A percentile compares a stretch with the other conserved stretches of the same genome.
These are phyloP conservation scores for Hippocampus zosterae DNA, from an alignment of 2,113 vertebrate genomes.

Conservation along the genomic window DNA sequence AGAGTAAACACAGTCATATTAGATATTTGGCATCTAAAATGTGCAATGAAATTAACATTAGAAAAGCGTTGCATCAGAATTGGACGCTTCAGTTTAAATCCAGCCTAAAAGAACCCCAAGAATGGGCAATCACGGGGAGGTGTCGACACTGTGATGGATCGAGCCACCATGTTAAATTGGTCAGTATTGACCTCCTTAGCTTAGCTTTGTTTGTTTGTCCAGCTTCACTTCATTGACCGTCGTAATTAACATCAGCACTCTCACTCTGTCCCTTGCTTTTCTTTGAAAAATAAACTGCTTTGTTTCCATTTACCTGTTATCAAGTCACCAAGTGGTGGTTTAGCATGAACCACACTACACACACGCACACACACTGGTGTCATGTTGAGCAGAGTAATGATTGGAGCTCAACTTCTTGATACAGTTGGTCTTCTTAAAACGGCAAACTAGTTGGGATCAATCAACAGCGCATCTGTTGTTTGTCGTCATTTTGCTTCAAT, in stretches of 20 bases:
- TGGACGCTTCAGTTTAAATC: neutral
- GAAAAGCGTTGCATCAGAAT: neutral
- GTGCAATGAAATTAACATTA: neutral
- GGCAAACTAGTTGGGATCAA: too few relatives aligned
- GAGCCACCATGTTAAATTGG: conserved; percentile 47
- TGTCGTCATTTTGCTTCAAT: too few relatives aligned
- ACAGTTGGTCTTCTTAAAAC: too few relatives aligned
- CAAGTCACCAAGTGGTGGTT: neutral
- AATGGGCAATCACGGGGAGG: conserved; percentile 20
- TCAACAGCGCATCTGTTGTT: too few relatives aligned
- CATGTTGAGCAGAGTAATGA: too few relatives aligned
- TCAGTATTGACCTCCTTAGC: conserved; percentile 59
- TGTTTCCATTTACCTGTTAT: neutral
- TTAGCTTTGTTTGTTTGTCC: conserved; percentile 63
- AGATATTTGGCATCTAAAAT: neutral
- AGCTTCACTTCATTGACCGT: conserved; percentile 71
- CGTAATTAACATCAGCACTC: conserved; percentile 59
- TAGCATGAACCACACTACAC: too few relatives aligned
- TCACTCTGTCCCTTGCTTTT: conserved; percentile 8
- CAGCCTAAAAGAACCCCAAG: neutral
- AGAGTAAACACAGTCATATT: too few relatives aligned
- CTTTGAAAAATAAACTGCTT: neutral
- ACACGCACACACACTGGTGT: too few relatives aligned
- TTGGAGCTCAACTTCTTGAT: too few relatives aligned
- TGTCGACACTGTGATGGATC: conserved; percentile 47